Evolutionary conservation across 2,888 invertebrate species (phyloP).

Genomic region (Ichneumoninae sp.): DNA sequence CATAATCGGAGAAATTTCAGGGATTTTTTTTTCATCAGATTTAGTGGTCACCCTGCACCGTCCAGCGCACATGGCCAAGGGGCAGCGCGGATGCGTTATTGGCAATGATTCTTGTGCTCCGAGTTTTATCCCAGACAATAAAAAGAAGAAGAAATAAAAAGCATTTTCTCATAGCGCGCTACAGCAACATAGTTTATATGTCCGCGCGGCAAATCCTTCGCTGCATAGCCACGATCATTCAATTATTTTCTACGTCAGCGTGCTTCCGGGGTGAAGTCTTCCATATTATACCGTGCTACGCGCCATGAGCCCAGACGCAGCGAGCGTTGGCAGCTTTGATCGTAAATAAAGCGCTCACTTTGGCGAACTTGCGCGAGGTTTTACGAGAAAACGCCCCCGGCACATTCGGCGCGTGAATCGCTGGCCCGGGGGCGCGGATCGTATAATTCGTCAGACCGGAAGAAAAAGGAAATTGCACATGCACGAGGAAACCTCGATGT

Average conservation of each 20-base stretch:
- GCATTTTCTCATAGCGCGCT: conserved; percentile 15
- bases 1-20: not conserved
- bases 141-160: conserved; percentile 18
- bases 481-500: conserved; percentile 27
- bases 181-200: conserved; percentile 19
- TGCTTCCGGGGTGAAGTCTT: conserved; percentile 54
- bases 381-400: conserved; percentile 60
- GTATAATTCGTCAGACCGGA: conserved; percentile 58
- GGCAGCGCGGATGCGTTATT: conserved; percentile 31
- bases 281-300: conserved; percentile 37
- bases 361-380: conserved; percentile 55
- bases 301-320: conserved; percentile 24
- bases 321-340: conserved; percentile 57
- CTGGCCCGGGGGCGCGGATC: conserved; percentile 30
- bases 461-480: conserved; percentile 46
- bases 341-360: conserved; percentile 60
- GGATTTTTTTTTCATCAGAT: not conserved
- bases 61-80: not conserved
- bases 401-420: conserved; percentile 42
- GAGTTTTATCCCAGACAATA: conserved; percentile 49
- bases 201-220: conserved; percentile 32
- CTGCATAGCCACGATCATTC: conserved; percentile 43
- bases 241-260: conserved; percentile 60
- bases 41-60: not conserved
- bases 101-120: conserved; percentile 47